Base-by-base conservation (phyloP, 2,888 invertebrate genomes). In the Alloscopus bannaensis region DNA sequence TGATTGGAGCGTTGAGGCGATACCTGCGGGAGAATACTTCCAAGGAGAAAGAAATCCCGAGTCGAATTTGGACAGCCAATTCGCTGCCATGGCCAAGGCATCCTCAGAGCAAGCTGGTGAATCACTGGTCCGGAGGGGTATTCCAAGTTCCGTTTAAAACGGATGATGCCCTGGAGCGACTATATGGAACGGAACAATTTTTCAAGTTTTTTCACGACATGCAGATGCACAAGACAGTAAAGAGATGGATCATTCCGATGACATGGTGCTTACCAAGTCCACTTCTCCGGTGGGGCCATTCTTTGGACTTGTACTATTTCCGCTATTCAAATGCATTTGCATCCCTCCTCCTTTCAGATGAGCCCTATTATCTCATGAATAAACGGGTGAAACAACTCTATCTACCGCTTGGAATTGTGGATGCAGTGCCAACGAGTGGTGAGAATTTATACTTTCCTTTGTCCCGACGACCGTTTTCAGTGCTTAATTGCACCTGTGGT, bases 81-180 rank as follows among this genome's bases (percentile, higher is more conserved):
- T 81, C 81, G 8, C 66, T 83, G 0, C 81, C 81, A 1, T 83
- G 83, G 83, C 83, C 83, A 13, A 60, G 64, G 18, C 83, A 83
- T 69, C 83, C 83, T 2, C 57, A 76, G 36, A 52, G 47, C 3
- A 69, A 47, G 1, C 26, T 83, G 4, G 80, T 81, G 3, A 83
- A 83, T 69, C 83, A 83, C 45, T 83, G 83, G 83, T 71, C 76
- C 57, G 83, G 83, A 52, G 83, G 83, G 0, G 71, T 81, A 1
- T 83, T 83, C 57, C 73, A 76, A 45, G 71, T 83, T 18, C 83
- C 83, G 0, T 83, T 81, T 29, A 57, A 72, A 20, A 79, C 79
- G 2, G 62, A 64, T 11, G 72, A 83, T 52, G 42, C 83, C 3
- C 40, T 81, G 28, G 81, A 83, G 18, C 50, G 83, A 40, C 45